These are phyloP conservation scores for Apteryx owenii DNA, from an alignment of 2,113 vertebrate species.

Conservation along the genomic window DNA sequence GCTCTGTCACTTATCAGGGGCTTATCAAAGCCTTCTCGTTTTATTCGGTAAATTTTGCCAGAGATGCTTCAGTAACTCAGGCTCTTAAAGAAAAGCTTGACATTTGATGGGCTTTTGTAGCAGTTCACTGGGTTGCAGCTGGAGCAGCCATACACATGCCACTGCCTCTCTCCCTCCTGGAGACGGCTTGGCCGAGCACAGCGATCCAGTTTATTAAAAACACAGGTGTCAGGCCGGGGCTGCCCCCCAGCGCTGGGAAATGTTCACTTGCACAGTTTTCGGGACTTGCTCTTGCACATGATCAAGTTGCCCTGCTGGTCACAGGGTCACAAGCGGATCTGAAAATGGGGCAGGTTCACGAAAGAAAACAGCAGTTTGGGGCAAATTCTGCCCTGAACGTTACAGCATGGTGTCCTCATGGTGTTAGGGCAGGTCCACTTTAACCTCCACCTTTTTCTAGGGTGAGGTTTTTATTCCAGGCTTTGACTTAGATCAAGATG, in stretches of 20 bases:
- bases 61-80: neutral
- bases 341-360: neutral
- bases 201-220: neutral
- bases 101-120: neutral
- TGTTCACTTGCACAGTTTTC: neutral
- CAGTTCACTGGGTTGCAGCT: conserved; percentile 10
- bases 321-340: neutral
- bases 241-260: neutral
- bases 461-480: too few relatives aligned
- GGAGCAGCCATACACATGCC: accelerated
- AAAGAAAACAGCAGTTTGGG: neutral
- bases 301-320: neutral
- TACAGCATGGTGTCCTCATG: neutral
- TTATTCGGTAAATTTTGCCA: neutral
- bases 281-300: neutral
- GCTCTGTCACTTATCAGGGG: neutral
- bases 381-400: neutral
- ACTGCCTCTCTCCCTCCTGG: neutral
- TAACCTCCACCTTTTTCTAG: too few relatives aligned
- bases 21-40: neutral
- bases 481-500: too few relatives aligned
- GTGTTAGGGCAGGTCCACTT: neutral
- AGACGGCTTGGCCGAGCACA: neutral
- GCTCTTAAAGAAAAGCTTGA: neutral
- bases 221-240: neutral